Conservation (phyloP, 2,113 vertebrate species). For the Strigops habroptila region DNA sequence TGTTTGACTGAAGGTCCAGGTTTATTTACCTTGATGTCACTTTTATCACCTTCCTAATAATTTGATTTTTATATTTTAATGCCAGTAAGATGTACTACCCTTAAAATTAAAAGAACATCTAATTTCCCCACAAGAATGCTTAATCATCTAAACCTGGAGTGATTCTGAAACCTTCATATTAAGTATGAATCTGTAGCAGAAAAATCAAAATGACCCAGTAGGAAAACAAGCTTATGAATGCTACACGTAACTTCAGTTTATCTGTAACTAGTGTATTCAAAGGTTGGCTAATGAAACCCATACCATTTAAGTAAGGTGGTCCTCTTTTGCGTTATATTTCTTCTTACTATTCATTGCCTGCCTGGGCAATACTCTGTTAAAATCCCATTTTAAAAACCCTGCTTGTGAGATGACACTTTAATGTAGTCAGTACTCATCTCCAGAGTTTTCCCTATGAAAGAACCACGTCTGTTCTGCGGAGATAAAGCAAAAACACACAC, state of each 20-base stretch:
- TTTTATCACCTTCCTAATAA: background rate
- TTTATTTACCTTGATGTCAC: background rate
- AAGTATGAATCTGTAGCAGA: background rate
- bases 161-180: background rate
- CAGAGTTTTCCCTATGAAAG: background rate
- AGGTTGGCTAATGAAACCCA: background rate
- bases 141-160: background rate
- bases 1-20: background rate
- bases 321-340: background rate
- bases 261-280: background rate
- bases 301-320: background rate
- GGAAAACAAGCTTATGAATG: background rate
- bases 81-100: background rate
- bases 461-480: background rate
- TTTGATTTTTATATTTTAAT: background rate
- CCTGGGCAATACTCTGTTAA: background rate
- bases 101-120: background rate
- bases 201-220: background rate
- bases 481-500: conserved; percentile 40
- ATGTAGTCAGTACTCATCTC: conserved; percentile 22
- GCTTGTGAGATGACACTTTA: conserved; percentile 31
- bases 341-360: background rate
- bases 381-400: conserved; percentile 6
- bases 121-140: background rate
- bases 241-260: background rate